Base-by-base conservation (phyloP, 2,113 vertebrate genomes). In the Physeter macrocephalus region DNA sequence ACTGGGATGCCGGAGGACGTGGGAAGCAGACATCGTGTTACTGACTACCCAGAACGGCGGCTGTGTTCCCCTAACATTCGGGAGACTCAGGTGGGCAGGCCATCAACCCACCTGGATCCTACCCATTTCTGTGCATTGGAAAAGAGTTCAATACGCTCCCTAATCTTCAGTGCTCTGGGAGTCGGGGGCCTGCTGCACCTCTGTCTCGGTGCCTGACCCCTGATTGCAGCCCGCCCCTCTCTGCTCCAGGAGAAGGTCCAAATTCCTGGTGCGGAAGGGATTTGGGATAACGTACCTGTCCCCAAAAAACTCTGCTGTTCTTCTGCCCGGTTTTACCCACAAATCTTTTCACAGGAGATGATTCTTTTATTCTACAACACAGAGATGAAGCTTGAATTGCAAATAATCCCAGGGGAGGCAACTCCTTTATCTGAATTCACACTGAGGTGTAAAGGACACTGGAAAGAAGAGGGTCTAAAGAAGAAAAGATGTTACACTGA, bases 341-440 rank as follows among this genome's bases (percentile, higher is more conserved):
- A 94, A 43, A 90, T 86, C 72, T 95, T 97, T 91, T 74, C 83
- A 93, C 7, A 25, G 69, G n/a, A 86, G 43, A 49, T 34, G 75
- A 97, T 71, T 57, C 69, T 91, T 94, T 80, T 57, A 91, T 88
- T 77, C 43, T 13, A 64, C 64, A 89, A 80, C 75, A 71, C 62
- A 64, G 59, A 86, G 86, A 93, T 64, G 78, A 94, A 92, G 62
- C 84, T 87, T 89, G 66, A 67, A 83, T 54, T 89, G 54, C 66
- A 95, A 89, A 78, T 88, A 89, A 91, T 81, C 77, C 67, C 82
- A 72, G 49, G 4, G 54, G 39, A 90, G 25, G 81, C 13, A 75
- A 91, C 29, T 86, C 66, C 78, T 83, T 93, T 87, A 46, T 94
- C 66, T 90, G 83, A 95, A 95, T 86, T 83, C 83, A 86, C 46